A percentile compares a stretch with the other conserved stretches of the same genome.
These are phyloP conservation scores for Conus betulinus DNA, from an alignment of 1,140 invertebrate genomes.

Conservation along the genomic window DNA sequence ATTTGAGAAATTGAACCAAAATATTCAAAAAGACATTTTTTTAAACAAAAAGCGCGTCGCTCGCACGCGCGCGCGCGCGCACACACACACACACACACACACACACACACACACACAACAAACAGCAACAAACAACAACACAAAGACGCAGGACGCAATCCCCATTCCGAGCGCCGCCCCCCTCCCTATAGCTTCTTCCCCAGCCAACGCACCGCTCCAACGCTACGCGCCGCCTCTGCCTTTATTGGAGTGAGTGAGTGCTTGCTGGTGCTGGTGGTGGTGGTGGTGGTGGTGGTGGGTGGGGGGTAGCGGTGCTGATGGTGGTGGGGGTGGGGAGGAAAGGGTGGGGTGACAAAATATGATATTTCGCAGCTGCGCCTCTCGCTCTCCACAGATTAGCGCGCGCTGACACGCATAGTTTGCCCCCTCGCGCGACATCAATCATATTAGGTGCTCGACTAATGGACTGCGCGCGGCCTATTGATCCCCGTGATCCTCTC, in stretches of 20 bases:
- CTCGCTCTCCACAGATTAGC: not conserved
- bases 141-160: not conserved
- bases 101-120: not conserved
- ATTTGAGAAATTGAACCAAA: not conserved
- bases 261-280: too few relatives aligned
- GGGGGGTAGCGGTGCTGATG: too few relatives aligned
- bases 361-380: slow-evolving; percentile 27
- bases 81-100: not conserved
- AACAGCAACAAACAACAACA: not conserved
- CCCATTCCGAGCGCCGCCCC: too few relatives aligned
- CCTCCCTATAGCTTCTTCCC: too few relatives aligned
- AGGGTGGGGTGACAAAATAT: slow-evolving; percentile 16
- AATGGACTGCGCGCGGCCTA: slow-evolving; percentile 15
- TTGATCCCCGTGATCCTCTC: not conserved
- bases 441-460: slow-evolving; percentile 28
- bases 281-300: too few relatives aligned
- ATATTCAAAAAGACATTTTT: not conserved
- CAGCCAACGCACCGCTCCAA: too few relatives aligned
- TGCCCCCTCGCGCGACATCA: slow-evolving; percentile 1
- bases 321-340: too few relatives aligned
- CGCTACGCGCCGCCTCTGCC: too few relatives aligned
- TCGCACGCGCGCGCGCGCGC: not conserved
- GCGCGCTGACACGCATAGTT: slow-evolving; percentile 28
- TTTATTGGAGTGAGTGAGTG: too few relatives aligned
- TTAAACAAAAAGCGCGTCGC: not conserved